Percentiles rank a stretch among this genome's conserved stretches.
phyloP scores from a whole-genome alignment of 2,113 vertebrate genomes.

The Lophochroa leadbeateri region DNA sequence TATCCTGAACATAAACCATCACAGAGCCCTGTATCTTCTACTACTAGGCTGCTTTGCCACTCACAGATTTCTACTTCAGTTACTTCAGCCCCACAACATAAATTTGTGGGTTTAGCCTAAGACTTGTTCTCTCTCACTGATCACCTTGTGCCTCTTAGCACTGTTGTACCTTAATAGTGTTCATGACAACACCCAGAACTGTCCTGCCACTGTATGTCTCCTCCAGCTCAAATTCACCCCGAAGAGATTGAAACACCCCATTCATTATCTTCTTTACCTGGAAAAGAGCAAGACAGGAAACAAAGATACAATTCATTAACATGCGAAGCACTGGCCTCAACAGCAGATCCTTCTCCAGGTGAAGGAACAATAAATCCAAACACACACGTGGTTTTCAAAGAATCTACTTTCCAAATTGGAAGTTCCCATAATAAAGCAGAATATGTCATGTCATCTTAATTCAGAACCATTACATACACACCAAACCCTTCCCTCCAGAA shows the following conservation, averaged over 20 bases:
- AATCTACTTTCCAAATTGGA: background rate
- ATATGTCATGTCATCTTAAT: fast-evolving
- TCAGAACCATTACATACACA: background rate
- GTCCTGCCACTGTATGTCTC: conserved; percentile 86
- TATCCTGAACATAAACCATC: background rate
- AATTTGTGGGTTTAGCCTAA: background rate
- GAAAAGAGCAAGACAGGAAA: background rate
- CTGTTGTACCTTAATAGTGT: conserved; percentile 88
- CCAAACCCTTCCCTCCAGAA: background rate
- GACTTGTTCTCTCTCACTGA: background rate
- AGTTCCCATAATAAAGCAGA: background rate
- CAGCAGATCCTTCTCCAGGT: background rate
- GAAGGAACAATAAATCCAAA: background rate
- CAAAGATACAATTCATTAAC: background rate
- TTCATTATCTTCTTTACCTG: conserved; percentile 99
- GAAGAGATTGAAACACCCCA: conserved; percentile 89
- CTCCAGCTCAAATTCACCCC: conserved; percentile 87
- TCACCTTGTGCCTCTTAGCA: background rate
- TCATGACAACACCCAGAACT: conserved; percentile 84
- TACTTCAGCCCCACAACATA: background rate
- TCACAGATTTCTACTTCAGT: background rate
- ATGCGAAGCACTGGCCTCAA: background rate
- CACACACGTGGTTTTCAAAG: background rate
- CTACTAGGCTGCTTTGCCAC: background rate
- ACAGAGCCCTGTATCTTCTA: background rate